Percentiles rank a stretch among this genome's conserved stretches.
phyloP scores from a whole-genome alignment of 2,888 invertebrate genomes.

The Nomada ferruginata region DNA sequence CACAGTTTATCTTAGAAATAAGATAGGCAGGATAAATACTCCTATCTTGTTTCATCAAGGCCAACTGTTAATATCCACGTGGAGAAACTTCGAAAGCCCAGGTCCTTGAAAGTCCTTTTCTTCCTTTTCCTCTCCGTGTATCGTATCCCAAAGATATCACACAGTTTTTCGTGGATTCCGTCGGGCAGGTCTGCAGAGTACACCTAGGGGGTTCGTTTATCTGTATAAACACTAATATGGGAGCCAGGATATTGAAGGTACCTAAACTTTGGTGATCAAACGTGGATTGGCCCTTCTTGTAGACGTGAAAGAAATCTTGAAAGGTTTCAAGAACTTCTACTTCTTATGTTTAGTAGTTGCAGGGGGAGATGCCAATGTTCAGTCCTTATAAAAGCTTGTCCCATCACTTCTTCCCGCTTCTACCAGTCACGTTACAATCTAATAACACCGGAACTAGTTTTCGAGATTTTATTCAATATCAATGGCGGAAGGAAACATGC shows the following conservation, averaged over 20 bases:
- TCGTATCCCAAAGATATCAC: neutral
- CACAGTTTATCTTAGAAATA: neutral
- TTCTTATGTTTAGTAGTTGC: neutral
- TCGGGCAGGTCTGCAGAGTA: neutral
- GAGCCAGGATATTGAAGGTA: neutral
- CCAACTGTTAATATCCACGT: neutral
- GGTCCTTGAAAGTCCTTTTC: neutral
- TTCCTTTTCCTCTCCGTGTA: neutral
- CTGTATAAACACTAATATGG: neutral
- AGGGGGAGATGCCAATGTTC: neutral
- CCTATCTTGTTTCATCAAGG: neutral
- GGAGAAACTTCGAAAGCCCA: neutral
- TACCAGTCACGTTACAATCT: no score
- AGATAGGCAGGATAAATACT: neutral
- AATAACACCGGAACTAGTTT: no score
- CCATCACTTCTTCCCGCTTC: neutral
- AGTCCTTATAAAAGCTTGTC: neutral
- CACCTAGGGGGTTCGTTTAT: neutral
- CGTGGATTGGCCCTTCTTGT: neutral
- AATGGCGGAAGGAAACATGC: neutral
- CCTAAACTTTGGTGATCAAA: neutral
- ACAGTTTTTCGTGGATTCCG: neutral
- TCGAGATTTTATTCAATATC: neutral
- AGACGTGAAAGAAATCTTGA: neutral
- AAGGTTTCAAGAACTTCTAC: neutral